Conservation (phyloP, 1,140 invertebrate species). For the Lepidotrigona ventralis region DNA sequence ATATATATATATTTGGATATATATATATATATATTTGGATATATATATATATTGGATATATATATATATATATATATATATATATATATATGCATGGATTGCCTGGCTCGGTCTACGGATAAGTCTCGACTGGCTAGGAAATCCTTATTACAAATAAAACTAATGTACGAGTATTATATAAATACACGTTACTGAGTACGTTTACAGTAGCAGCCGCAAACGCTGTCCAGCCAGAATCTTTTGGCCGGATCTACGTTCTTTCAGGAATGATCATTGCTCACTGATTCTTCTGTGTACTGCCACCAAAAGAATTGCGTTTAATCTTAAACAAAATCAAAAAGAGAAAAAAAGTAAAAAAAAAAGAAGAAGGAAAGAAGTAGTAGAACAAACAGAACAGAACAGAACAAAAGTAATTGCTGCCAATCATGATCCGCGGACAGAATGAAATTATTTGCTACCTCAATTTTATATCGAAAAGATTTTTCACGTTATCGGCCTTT, state of each 20-base stretch:
- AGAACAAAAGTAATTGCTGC: constrained; percentile 40
- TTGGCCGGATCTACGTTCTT: constrained; percentile 13
- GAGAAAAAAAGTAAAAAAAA: background rate
- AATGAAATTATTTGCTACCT: constrained; percentile 62
- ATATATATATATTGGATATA: too few species aligned
- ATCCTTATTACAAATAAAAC: constrained; percentile 48
- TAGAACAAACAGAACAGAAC: background rate
- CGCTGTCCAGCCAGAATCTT: constrained; percentile 8
- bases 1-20: too few species aligned
- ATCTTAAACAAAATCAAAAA: background rate
- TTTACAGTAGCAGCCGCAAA: constrained; percentile 63
- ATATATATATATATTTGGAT: background rate
- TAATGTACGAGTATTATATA: constrained; percentile 59
- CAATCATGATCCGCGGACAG: constrained; percentile 40
- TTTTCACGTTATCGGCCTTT: constrained; percentile 31
- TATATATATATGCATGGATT: constrained; percentile 29
- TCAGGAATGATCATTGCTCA: constrained; percentile 31
- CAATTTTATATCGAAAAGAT: constrained; percentile 48
- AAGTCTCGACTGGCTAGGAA: constrained; percentile 45
- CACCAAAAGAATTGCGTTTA: constrained; percentile 36
- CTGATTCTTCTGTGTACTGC: constrained; percentile 37
- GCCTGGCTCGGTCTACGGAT: background rate
- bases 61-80: background rate
- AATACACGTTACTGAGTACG: constrained; percentile 74
- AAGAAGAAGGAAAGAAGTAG: background rate